These are phyloP conservation scores for Paradoxurus hermaphroditus DNA, from an alignment of 2,113 vertebrate genomes.

Conservation along the genomic window DNA sequence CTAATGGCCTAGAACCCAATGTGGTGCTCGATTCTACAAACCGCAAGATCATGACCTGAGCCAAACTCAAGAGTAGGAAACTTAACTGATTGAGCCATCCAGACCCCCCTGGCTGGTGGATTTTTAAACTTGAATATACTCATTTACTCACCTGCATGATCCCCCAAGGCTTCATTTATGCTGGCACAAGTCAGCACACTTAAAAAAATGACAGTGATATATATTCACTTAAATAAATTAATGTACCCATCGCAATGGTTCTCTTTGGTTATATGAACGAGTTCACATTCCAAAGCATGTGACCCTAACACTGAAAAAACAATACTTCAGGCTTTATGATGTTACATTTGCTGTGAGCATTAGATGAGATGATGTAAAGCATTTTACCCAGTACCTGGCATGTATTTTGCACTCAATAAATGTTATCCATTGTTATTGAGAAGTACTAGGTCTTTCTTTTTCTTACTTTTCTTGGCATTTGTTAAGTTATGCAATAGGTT, in stretches of 20 bases:
- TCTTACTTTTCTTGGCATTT: not conserved
- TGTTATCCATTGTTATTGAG: not conserved
- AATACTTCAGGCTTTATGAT: not conserved
- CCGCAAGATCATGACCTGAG: too few species aligned
- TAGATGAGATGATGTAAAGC: not conserved
- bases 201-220: conserved; percentile 33
- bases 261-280: conserved; percentile 1
- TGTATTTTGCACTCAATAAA: not conserved
- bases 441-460: not conserved
- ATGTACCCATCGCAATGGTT: conserved; percentile 26
- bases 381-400: not conserved
- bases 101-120: too few species aligned
- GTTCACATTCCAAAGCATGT: conserved; percentile 26
- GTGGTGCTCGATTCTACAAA: too few species aligned
- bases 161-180: conserved; percentile 36
- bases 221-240: conserved; percentile 62
- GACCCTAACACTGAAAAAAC: not conserved
- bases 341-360: not conserved
- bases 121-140: conserved; percentile 14
- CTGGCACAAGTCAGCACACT: not conserved
- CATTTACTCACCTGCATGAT: conserved; percentile 17
- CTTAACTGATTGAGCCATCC: too few species aligned
- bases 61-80: too few species aligned
- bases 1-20: too few species aligned
- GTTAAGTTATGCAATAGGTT: not conserved